Conservation (phyloP, 2,113 vertebrate genomes). For the Accipiter cooperii region DNA sequence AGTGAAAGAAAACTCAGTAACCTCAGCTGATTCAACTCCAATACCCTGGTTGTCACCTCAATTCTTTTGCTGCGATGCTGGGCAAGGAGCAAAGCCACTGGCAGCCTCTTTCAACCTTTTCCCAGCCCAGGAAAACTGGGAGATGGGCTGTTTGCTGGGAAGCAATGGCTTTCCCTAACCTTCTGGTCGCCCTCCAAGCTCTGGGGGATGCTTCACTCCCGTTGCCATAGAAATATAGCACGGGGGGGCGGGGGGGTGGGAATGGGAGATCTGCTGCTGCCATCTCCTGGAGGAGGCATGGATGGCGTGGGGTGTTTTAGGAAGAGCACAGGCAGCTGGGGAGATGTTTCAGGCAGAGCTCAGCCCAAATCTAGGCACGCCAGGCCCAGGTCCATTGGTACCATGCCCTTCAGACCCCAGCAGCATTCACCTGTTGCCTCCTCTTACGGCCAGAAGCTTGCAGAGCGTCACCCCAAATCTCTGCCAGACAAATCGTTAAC, state of each 20-base stretch:
- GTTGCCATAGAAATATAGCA: background rate
- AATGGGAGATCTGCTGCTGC: constrained; percentile 30
- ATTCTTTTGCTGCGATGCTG: accelerated
- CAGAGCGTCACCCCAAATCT: background rate
- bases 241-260: background rate
- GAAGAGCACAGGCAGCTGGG: background rate
- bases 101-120: background rate
- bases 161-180: background rate
- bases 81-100: background rate
- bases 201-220: background rate
- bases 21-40: accelerated
- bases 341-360: background rate
- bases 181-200: background rate
- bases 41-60: accelerated
- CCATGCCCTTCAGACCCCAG: background rate
- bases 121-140: background rate
- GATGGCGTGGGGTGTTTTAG: background rate
- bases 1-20: background rate
- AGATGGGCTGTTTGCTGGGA: background rate
- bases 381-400: background rate
- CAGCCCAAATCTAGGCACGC: background rate
- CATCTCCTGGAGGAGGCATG: constrained; percentile 40
- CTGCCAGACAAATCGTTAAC: accelerated
- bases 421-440: background rate
- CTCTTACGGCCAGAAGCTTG: background rate